Percentiles rank a stretch among this genome's conserved stretches.
Evolutionary conservation across 2,888 invertebrate species (phyloP).

Genomic region (Sinopyrophorus schimmeli): DNA sequence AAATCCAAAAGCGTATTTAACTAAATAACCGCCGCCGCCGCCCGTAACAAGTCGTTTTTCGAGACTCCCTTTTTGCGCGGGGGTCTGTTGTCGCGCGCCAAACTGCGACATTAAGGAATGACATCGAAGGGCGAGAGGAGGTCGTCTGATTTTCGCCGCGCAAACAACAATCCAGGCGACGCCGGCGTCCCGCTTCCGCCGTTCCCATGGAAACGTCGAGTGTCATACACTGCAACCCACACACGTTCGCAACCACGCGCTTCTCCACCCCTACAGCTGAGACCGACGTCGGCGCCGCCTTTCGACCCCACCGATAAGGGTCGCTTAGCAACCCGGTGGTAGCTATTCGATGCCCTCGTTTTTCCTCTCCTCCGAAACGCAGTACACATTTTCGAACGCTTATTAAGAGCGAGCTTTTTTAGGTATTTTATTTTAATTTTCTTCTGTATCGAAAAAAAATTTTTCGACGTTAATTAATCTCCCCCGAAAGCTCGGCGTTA

Average conservation of each 20-base stretch:
- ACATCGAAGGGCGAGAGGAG: slow-evolving; percentile 35
- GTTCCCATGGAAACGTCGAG: slow-evolving; percentile 44
- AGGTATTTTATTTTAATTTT: too few species aligned
- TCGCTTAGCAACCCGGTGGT: slow-evolving; percentile 42
- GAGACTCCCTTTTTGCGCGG: slow-evolving; percentile 6
- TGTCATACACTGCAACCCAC: slow-evolving; percentile 46
- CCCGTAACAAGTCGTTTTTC: slow-evolving; percentile 5
- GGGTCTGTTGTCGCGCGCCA: slow-evolving; percentile 10
- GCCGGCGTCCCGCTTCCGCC: slow-evolving; percentile 36
- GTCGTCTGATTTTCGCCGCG: slow-evolving; percentile 36
- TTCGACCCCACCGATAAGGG: slow-evolving; percentile 40
- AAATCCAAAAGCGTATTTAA: slow-evolving; percentile 5
- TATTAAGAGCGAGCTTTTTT: too few species aligned
- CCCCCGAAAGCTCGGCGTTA: too few species aligned
- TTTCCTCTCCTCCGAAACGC: slow-evolving; percentile 24
- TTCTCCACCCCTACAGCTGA: slow-evolving; percentile 38
- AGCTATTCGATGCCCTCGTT: slow-evolving; percentile 35
- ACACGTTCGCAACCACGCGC: slow-evolving; percentile 45
- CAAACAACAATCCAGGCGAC: slow-evolving; percentile 43
- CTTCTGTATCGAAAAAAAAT: too few species aligned
- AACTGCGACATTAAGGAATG: slow-evolving; percentile 20
- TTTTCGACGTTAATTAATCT: too few species aligned
- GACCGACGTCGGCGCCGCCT: slow-evolving; percentile 38
- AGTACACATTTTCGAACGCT: slow-evolving; percentile 44
- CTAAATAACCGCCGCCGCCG: slow-evolving; percentile 6